Conservation (phyloP, 2,888 invertebrate genomes). For the Tachina fera region DNA sequence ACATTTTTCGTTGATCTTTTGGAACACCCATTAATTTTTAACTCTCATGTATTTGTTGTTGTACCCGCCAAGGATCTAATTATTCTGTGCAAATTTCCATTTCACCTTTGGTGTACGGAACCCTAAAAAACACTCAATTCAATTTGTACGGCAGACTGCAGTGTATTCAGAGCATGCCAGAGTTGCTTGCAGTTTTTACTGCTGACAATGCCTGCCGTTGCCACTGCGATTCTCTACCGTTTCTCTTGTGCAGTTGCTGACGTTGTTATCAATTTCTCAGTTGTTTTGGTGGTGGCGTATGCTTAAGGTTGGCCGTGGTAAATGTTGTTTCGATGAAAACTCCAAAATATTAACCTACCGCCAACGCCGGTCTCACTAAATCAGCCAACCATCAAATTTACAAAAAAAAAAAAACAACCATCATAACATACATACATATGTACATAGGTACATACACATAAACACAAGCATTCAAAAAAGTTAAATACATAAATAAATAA, state of each 20-base stretch:
- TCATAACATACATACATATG: not conserved
- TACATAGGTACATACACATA: not conserved
- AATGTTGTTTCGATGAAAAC: conserved; percentile 61
- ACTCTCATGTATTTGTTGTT: too few relatives aligned
- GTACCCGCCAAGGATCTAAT: too few relatives aligned
- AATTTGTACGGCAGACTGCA: not conserved
- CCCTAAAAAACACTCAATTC: not conserved
- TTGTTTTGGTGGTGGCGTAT: conserved; percentile 46
- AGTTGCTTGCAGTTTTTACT: conserved; percentile 6
- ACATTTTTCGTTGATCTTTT: too few relatives aligned
- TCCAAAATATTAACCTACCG: conserved; percentile 62
- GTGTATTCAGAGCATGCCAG: not conserved
- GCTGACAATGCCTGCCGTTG: not conserved
- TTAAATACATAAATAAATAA: conserved; percentile 5
- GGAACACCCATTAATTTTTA: too few relatives aligned
- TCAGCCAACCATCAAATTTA: conserved; percentile 64
- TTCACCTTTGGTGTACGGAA: too few relatives aligned
- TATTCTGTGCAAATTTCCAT: too few relatives aligned
- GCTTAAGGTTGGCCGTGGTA: conserved; percentile 42
- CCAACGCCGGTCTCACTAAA: conserved; percentile 71
- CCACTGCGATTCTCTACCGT: not conserved
- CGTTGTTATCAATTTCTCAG: conserved; percentile 22
- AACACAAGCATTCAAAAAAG: not conserved
- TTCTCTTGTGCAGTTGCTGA: not conserved
- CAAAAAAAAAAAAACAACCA: conserved; percentile 35